Base-by-base conservation (phyloP, 2,888 invertebrate species). In the Pyrrhosoma nymphula region DNA sequence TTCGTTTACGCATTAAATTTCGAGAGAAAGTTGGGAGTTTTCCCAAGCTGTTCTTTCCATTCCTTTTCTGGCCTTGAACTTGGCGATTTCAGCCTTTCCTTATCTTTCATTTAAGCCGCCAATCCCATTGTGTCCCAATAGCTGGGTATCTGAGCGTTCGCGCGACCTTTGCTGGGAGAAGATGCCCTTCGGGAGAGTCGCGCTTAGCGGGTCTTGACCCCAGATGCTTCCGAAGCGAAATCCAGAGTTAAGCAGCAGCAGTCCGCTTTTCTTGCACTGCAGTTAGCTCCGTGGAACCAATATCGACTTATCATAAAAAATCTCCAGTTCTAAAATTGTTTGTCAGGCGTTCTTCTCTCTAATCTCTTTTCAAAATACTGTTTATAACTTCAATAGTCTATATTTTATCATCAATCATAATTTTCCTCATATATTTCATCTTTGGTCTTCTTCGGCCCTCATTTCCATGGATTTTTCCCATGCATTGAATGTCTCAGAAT, bases 41-140 rank as follows among this genome's bases (percentile, higher is more conserved):
- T 35, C 18, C 82, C 35, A 82, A 82, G 82, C 82, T 35, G 8
- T 39, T 35, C 91, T 35, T 56, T 35, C 35, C 63, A 39, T 39
- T 39, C n/a, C 93, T 69, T 69, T 93, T 47, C 69, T n/a, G 63
- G 14, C 93, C 93, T 93, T 93, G 93, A 93, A 93, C 93, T 93
- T 56, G 60, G 69, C 35, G 93, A 47, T 93, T 63, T 35, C 93
- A 35, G 82, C 63, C 20, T 69, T 39, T 47, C 20, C 60, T 63
- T 90, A 60, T 91, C 91, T 30, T 60, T 12, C 60, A 91, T 56
- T 30, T 91, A 35, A 26, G 60, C 93, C 93, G 63, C 30, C 56
- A 93, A 39, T 39, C 47, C 82, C 16, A 35, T 60, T 47, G 63
- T 93, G 93, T 93, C 93, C 60, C 93, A 93, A 93, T 39, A 63